Base-by-base conservation (phyloP, 2,888 invertebrate genomes). In the Hydriomena furcata region DNA sequence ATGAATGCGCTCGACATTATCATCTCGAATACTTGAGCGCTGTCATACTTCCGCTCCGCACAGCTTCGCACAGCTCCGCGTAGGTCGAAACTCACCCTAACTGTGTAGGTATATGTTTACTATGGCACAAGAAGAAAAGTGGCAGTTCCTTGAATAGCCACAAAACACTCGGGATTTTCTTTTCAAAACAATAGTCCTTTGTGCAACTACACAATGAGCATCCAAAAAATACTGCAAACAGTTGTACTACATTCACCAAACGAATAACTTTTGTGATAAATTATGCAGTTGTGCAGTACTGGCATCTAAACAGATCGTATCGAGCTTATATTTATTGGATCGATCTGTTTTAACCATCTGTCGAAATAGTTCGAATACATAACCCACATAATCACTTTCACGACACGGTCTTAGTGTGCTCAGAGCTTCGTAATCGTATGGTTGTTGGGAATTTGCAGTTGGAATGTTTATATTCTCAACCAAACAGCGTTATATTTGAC, bases 171-270 rank as follows among this genome's bases (percentile, higher is more conserved):
- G 20, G 13, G 42, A 27, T 37, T 31, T 37, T 30, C 37, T 37
- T 28, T 25, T 37, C 23, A 46, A 52, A 46, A 23, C 13, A 37
- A 37, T 37, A 32, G 36, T 36, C 30, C 36, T 37, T 52, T 52
- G 36, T 52, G 30, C 21, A 13, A 30, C 27, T 8, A 10, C 1
- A 44, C 34, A 51, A 45, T 12, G 31, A 6, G 11, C 7, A 21
- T 30, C 23, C 27, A 13, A 24, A 24, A 27, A 40, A 21, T 20
- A 37, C 31, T 30, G 8, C 25, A 46, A 25, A 45, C 5, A 30
- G 7, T 25, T 7, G 21, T 10, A 34, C 34, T 20, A 17, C 7
- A 10, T n/a, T 10, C 17, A 36, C 12, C 30, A 37, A 8, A 43
- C 23, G 7, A 27, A 37, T 35, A 28, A 31, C 35, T 35, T 17